phyloP scores from a whole-genome alignment of 2,113 vertebrate species.

The Eurypyga helias region DNA sequence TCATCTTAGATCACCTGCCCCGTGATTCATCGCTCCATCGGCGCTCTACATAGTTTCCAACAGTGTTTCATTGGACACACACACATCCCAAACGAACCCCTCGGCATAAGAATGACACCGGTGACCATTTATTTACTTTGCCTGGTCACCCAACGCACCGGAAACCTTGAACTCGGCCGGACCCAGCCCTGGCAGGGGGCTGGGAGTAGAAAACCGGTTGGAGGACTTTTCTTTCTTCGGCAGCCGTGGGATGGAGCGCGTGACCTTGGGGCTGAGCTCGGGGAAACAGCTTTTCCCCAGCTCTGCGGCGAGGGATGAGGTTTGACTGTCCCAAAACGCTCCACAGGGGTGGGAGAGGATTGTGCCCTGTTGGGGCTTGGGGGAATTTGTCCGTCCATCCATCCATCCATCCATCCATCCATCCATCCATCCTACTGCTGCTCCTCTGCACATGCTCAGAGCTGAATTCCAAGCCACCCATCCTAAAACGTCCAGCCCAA shows the following conservation, averaged over 20 bases:
- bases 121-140: neutral
- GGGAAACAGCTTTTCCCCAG: neutral
- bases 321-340: neutral
- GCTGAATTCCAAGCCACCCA: neutral
- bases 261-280: conserved; percentile 16
- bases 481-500: neutral
- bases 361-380: neutral
- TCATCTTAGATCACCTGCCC: neutral
- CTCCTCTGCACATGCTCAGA: fast-evolving
- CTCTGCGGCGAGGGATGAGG: neutral
- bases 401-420: neutral
- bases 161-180: neutral
- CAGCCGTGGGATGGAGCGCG: neutral
- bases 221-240: neutral
- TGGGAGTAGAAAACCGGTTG: conserved; percentile 10
- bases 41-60: neutral
- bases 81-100: neutral
- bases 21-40: neutral
- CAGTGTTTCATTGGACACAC: neutral
- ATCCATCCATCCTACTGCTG: fast-evolving
- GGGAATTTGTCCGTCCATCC: neutral
- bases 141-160: conserved; percentile 7
- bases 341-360: fast-evolving
- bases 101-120: neutral
- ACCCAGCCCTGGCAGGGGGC: neutral